Conservation (phyloP, 2,797 vertebrate species). For the Syngnathus acus region DNA sequence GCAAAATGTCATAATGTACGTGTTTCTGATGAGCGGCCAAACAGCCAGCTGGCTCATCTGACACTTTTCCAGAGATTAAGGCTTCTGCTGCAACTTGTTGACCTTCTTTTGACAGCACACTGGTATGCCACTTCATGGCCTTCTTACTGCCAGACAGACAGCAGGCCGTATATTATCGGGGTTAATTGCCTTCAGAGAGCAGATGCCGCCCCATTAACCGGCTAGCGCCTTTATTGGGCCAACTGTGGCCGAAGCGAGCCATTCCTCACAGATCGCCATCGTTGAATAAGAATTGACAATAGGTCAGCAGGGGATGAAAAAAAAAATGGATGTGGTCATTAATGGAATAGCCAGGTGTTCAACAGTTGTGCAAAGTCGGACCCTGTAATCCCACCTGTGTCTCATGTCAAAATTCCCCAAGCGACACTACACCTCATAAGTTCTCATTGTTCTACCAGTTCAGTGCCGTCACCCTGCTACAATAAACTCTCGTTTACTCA, state of each 20-base stretch:
- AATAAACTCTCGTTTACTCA: conserved; percentile 27
- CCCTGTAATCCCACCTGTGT: conserved; percentile 25
- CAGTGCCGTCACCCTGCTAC: conserved; percentile 5
- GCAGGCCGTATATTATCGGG: conserved; percentile 55
- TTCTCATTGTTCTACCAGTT: background rate
- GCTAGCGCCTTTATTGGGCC: conserved; percentile 22
- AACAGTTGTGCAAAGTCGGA: conserved; percentile 51
- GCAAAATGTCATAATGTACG: too few species aligned
- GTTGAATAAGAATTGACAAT: conserved; percentile 31
- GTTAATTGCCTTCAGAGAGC: conserved; percentile 53
- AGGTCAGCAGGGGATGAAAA: conserved; percentile 21
- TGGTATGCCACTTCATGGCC: conserved; percentile 44
- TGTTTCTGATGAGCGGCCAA: background rate
- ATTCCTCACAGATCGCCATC: conserved; percentile 33
- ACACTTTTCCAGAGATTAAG: conserved; percentile 9
- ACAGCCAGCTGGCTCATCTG: conserved; percentile 10
- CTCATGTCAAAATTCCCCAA: conserved; percentile 5
- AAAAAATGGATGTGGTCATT: conserved; percentile 7
- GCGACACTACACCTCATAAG: background rate
- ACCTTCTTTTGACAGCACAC: conserved; percentile 36
- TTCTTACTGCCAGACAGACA: conserved; percentile 51
- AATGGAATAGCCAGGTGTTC: conserved; percentile 54
- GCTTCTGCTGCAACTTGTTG: conserved; percentile 47
- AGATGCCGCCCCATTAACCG: conserved; percentile 41
- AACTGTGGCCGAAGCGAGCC: conserved; percentile 24